Base-by-base conservation (phyloP, 2,888 invertebrate species). In the Emmelina monodactyla region DNA sequence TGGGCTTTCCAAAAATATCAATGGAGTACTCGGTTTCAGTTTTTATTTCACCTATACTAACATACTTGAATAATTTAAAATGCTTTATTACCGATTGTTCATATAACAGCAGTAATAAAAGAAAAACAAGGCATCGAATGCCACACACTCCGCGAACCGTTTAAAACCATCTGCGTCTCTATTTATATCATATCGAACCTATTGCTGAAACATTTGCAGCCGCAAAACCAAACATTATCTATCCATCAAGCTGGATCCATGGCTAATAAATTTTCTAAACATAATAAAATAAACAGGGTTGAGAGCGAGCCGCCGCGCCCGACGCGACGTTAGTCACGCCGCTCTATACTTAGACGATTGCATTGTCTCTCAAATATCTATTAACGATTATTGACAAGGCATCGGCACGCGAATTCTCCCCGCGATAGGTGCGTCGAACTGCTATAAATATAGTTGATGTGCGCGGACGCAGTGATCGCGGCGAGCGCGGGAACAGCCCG, bases 291-390 rank as follows among this genome's bases (percentile, higher is more conserved):
- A 62, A 76, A 75, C 67, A 75, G 56, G 63, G 61, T 49, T 53
- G 63, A 50, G 52, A 50, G 44, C 32, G 45, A 41, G 46, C 39
- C 39, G 48, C 55, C 53, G 53, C 45, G 53, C 46, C 50, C 58
- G 72, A 63, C 70, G 64, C 61, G 53, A 53, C 70, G 73, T 78
- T 78, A 76, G 67, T 78, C 79, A 76, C 73, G 42, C 45, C 49
- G 59, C 43, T 51, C 75, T 79, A 79, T 66, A 72, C 71, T 72
- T 78, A 78, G 78, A 57, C 70, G 55, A 66, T 68, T 70, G 78
- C 75, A 78, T 78, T 79, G 79, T 78, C 75, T 75, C 78, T 78
- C 69, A 76, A 75, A 78, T 76, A 72, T 78, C 79, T 79, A 78
- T 78, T 79, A 78, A 71, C 67, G 70, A 79, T 78, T 79, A 78